A percentile compares a stretch with the other conserved stretches of the same genome.
Conservation (phyloP, 2,888 invertebrate genomes). For the Notodonta ziczac region DNA sequence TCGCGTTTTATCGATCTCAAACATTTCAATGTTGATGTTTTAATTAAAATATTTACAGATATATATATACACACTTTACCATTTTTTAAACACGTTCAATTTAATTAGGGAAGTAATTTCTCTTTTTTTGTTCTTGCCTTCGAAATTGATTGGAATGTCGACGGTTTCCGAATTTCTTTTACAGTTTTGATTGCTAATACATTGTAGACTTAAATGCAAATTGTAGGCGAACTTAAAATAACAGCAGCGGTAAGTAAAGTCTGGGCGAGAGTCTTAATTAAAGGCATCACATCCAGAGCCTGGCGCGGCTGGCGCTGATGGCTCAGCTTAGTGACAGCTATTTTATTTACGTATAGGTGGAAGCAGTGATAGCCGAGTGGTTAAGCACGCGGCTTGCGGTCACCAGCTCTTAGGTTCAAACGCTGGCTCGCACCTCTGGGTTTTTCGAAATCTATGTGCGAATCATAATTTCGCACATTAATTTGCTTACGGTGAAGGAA, state of each 20-base stretch:
- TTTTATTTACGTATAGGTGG: neutral
- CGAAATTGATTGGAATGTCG: too few species aligned
- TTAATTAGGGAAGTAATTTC: neutral
- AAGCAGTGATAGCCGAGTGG: too few species aligned
- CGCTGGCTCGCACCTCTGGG: too few species aligned
- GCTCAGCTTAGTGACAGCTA: conserved; percentile 8
- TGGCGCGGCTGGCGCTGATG: conserved; percentile 38
- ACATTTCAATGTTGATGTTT: conserved; percentile 44
- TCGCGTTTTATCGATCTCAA: conserved; percentile 32
- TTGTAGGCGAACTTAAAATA: neutral
- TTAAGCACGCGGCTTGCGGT: too few species aligned
- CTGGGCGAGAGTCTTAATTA: conserved; percentile 48
- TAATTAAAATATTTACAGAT: conserved; percentile 42
- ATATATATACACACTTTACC: neutral
- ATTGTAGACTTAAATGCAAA: neutral
- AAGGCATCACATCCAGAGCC: conserved; percentile 50
- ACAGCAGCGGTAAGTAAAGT: conserved; percentile 24
- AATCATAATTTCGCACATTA: too few species aligned
- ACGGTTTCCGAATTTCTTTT: too few species aligned
- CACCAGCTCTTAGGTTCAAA: too few species aligned
- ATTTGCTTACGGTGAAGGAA: too few species aligned
- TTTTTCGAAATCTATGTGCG: too few species aligned
- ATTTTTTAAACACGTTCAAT: neutral
- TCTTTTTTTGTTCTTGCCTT: too few species aligned
- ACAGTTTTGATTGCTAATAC: too few species aligned